A percentile compares a stretch with the other conserved stretches of the same genome.
Evolutionary conservation across 1,140 invertebrate genomes (phyloP).

Genomic region (Philopotamus ludificatus): DNA sequence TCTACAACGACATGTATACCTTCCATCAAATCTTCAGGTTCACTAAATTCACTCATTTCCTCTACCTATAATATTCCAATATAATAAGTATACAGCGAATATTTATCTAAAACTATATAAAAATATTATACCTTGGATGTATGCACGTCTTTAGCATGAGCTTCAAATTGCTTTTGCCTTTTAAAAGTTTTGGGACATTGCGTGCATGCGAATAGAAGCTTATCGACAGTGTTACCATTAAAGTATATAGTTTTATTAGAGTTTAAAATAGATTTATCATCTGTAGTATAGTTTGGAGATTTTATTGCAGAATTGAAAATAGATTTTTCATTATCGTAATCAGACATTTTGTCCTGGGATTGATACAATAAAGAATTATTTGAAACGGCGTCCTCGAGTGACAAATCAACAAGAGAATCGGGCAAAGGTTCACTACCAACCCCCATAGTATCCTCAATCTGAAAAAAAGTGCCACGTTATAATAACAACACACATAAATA

Average conservation of each 20-base stretch:
- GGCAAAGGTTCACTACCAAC: conserved; percentile 51
- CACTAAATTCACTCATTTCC: conserved; percentile 69
- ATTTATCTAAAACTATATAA: background rate
- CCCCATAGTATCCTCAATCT: conserved; percentile 50
- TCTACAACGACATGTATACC: conserved; percentile 70
- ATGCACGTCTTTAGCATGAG: conserved; percentile 61
- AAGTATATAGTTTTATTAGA: conserved; percentile 27
- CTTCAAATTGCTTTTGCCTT: conserved; percentile 64
- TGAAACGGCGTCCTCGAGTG: conserved; percentile 51
- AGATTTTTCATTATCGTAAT: conserved; percentile 28
- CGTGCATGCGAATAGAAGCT: conserved; percentile 53
- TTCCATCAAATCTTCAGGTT: conserved; percentile 80
- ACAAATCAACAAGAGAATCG: conserved; percentile 53
- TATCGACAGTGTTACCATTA: conserved; percentile 39
- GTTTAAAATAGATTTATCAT: conserved; percentile 26
- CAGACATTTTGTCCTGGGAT: conserved; percentile 25
- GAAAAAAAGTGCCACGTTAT: conserved; percentile 26
- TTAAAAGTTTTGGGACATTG: conserved; percentile 66
- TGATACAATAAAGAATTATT: conserved; percentile 50
- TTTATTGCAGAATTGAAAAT: conserved; percentile 33
- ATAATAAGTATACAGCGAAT: background rate
- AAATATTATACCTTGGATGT: conserved; percentile 48
- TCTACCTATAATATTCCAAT: conserved; percentile 44
- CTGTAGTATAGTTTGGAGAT: conserved; percentile 27
- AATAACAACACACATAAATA: background rate